Evolutionary conservation across 2,888 invertebrate species (phyloP), one percentile per base, ranked within the genome.

Genomic region (Mongoloraphidia duomilia): DNA sequence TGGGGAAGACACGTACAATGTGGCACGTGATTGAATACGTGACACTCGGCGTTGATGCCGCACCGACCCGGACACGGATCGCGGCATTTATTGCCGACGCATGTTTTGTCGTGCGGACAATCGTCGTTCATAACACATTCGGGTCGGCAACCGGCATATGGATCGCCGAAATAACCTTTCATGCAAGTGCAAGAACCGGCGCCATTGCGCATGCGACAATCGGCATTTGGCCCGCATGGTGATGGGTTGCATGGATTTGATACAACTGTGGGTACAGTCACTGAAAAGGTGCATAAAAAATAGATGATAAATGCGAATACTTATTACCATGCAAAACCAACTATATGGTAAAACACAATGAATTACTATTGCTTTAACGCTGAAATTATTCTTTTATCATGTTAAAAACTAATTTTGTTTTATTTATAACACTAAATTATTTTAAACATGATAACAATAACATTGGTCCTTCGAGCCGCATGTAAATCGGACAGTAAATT

Each of bases 91-190:
- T 83, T 82, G 64, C 80, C 81, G 53, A 80, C 74, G 68, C 89
- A 89, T 49, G 85, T 82, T 65, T 72, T 78, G 55, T 80, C 75
- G 56, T 74, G 71, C 55, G 79, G 71, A 63, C 87, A 87, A 61
- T 86, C 86, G 47, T 78, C 77, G 63, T 84, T 86, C 68, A 83
- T 80, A 41, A 83, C 76, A 63, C 86, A 87, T 71, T 86, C 84
- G n/a, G 85, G 85, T 57, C 84, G 75, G 65, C 87, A 87, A 41
- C 84, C 83, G 53, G 74, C 71, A 64, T 84, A 84, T 34, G 88
- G 85, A 67, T 87, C 84, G 45, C 87, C 87, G 56, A 77, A 76
- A 67, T 83, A 86, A 57, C 80, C 80, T 52, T 79, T 75, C 59
- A 82, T 65, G 66, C 88, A 88, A 57, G 77, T 71, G 66, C 88